phyloP scores from a whole-genome alignment of 35 echinoderm and acorn worm genomes.

The Ophiothrix spiculata region DNA sequence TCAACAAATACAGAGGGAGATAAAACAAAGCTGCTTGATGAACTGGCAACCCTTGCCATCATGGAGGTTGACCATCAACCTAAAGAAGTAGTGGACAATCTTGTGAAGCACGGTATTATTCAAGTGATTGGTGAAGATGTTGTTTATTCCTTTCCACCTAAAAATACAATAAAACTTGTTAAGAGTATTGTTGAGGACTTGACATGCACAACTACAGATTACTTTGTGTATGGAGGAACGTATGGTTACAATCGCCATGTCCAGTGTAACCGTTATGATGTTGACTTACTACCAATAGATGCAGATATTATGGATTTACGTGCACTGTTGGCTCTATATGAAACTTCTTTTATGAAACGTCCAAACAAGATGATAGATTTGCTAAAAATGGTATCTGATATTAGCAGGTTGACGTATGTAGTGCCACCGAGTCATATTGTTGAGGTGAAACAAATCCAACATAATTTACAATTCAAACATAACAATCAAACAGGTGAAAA shows the following conservation, averaged over 20 bases:
- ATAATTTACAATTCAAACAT: neutral
- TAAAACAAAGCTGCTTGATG: neutral
- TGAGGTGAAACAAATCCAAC: neutral
- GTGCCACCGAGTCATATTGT: neutral
- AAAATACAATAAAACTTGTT: neutral
- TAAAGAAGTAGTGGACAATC: neutral
- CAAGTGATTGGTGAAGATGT: neutral
- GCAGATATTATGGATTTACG: neutral
- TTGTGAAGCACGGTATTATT: neutral
- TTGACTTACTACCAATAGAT: neutral
- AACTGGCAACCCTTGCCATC: neutral
- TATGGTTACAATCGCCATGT: no score
- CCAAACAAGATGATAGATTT: neutral
- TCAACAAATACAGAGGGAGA: neutral
- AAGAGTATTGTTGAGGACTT: no score
- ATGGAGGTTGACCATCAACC: neutral
- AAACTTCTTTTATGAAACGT: neutral
- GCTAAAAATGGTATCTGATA: neutral
- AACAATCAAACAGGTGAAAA: neutral
- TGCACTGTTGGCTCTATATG: neutral
- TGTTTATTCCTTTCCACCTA: constrained; percentile 9
- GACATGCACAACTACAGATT: no score
- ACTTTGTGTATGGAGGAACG: no score
- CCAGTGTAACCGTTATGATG: neutral
- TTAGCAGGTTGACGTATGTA: neutral